Percentiles rank a stretch among this genome's conserved stretches.
These are phyloP conservation scores for Pseudobourletiella spinata DNA, from an alignment of 1,140 invertebrate species.

Conservation along the genomic window DNA sequence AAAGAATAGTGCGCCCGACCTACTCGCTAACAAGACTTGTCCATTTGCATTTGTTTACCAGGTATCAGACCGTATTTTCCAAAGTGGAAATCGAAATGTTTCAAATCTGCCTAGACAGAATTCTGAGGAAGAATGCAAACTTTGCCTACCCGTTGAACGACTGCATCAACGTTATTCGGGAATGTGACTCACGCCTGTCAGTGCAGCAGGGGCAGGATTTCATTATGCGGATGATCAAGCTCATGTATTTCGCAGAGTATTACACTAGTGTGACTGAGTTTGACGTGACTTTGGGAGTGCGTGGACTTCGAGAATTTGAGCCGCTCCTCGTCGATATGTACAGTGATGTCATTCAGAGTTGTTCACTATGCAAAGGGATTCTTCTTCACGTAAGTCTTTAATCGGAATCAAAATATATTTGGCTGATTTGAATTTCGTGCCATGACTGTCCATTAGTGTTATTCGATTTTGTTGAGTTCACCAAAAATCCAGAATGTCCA, in stretches of 20 bases:
- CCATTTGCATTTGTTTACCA: slow-evolving; percentile 7
- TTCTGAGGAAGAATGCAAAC: slow-evolving; percentile 21
- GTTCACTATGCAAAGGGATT: slow-evolving; percentile 18
- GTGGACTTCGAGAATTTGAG: slow-evolving; percentile 30
- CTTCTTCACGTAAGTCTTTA: slow-evolving; percentile 34
- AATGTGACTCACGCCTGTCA: slow-evolving; percentile 2
- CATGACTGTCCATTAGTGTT: too few relatives aligned
- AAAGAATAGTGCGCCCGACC: background rate
- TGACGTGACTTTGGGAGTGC: slow-evolving; percentile 24
- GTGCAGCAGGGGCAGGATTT: slow-evolving; percentile 14
- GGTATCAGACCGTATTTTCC: slow-evolving; percentile 20
- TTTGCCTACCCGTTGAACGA: slow-evolving; percentile 20
- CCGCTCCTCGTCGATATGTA: slow-evolving; percentile 26
- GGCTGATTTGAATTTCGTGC: too few relatives aligned
- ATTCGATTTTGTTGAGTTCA: too few relatives aligned
- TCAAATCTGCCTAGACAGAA: slow-evolving; percentile 13
- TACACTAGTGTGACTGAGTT: background rate
- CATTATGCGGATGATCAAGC: slow-evolving; percentile 21
- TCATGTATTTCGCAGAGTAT: slow-evolving; percentile 25
- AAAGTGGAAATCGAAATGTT: slow-evolving; percentile 26
- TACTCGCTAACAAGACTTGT: background rate
- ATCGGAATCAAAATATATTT: too few relatives aligned
- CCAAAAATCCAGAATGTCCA: background rate
- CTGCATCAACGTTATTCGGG: slow-evolving; percentile 18
- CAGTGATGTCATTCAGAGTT: slow-evolving; percentile 15